Evolutionary conservation across 2,797 vertebrate species (phyloP).

Genomic region (Bovichtus variegatus): DNA sequence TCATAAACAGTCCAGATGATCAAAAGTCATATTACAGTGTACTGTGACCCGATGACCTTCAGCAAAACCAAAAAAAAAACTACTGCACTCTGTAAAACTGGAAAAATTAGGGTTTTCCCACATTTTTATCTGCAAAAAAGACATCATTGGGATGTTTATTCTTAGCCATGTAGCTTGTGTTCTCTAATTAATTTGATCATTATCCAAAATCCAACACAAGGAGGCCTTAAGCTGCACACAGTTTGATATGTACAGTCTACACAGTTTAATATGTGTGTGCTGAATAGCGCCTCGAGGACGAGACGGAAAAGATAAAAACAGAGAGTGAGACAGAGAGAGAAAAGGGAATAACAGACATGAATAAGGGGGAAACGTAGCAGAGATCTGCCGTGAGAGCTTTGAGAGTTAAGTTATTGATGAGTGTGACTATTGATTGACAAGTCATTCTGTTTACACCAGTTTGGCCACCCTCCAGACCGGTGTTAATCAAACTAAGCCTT

Average conservation of each 20-base stretch:
- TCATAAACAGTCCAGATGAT: conserved; percentile 16
- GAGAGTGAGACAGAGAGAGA: not conserved
- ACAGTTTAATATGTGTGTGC: conserved; percentile 4
- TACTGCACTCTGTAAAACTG: not conserved
- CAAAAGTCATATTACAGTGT: not conserved
- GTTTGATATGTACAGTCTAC: conserved; percentile 10
- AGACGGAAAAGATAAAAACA: conserved; percentile 8
- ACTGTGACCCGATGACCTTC: conserved; percentile 8
- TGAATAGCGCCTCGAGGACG: not conserved
- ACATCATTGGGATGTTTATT: conserved; percentile 15
- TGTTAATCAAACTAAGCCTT: conserved; percentile 40
- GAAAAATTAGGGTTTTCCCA: not conserved
- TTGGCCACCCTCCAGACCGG: conserved; percentile 14
- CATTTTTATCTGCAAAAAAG: not conserved
- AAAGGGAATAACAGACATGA: conserved; percentile 18
- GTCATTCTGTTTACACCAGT: conserved; percentile 30
- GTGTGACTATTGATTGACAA: conserved; percentile 32
- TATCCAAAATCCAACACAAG: conserved; percentile 7
- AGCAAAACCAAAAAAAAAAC: not conserved
- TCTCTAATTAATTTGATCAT: conserved; percentile 34
- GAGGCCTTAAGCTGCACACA: conserved; percentile 6
- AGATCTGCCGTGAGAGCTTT: conserved; percentile 3
- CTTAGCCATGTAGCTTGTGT: conserved; percentile 6
- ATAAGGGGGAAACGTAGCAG: not conserved
- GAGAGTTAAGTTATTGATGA: conserved; percentile 32